Conservation (phyloP, 2,113 vertebrate genomes). For the Trichechus manatus region DNA sequence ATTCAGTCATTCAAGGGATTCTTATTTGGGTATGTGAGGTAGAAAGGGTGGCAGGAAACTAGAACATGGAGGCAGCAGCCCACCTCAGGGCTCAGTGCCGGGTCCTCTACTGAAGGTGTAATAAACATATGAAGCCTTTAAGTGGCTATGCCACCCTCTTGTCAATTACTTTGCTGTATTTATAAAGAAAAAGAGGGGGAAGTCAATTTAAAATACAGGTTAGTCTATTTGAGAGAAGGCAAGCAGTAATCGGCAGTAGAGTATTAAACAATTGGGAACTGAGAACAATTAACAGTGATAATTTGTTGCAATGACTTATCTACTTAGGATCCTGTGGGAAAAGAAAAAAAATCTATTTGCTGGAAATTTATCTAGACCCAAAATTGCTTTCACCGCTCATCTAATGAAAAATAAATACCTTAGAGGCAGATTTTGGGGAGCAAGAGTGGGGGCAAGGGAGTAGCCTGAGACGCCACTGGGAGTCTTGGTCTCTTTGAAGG, state of each 20-base stretch:
- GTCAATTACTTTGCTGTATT: constrained; percentile 56
- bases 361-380: constrained; percentile 49
- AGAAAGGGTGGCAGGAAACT: not conserved
- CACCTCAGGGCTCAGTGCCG: not conserved
- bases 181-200: not conserved
- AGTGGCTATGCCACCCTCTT: constrained; percentile 41
- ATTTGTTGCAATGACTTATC: constrained; percentile 72
- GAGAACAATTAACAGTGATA: constrained; percentile 72
- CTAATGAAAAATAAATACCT: constrained; percentile 52
- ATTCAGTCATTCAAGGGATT: not conserved
- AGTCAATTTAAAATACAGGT: constrained; percentile 55
- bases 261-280: constrained; percentile 53
- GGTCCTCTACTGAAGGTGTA: not conserved
- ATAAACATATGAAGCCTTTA: constrained; percentile 51
- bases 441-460: not conserved
- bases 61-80: not conserved
- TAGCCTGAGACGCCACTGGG: not conserved
- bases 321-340: constrained; percentile 45
- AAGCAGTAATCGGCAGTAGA: constrained; percentile 62
- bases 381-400: constrained; percentile 58
- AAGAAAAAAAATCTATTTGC: not conserved
- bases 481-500: constrained; percentile 43
- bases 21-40: not conserved
- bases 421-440: constrained; percentile 14
- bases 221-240: constrained; percentile 53